phyloP scores from a whole-genome alignment of 2,797 vertebrate species.

The Acanthiza pusilla region DNA sequence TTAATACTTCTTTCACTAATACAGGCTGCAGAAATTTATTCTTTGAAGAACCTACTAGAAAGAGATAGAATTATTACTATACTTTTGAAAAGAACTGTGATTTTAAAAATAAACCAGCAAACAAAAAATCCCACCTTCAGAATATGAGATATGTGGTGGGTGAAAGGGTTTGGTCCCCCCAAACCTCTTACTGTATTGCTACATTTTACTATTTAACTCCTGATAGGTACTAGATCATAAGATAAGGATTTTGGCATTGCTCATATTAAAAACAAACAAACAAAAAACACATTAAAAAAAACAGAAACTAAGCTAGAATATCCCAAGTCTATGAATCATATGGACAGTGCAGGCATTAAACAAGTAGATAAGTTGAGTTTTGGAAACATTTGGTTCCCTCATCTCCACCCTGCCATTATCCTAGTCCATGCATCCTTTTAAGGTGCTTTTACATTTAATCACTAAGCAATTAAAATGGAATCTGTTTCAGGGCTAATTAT shows the following conservation, averaged over 20 bases:
- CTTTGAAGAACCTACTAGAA: not conserved
- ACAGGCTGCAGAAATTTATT: not conserved
- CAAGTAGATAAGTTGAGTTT: not conserved
- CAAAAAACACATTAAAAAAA: not conserved
- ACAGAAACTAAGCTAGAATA: not conserved
- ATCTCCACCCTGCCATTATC: not conserved
- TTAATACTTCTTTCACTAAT: not conserved
- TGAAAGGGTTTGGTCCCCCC: not conserved
- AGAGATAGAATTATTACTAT: not conserved
- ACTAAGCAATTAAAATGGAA: not conserved
- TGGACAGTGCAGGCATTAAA: not conserved
- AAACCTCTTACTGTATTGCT: not conserved
- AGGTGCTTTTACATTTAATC: not conserved
- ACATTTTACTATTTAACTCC: not conserved
- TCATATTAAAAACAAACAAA: not conserved
- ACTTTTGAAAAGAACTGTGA: not conserved
- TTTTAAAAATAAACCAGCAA: not conserved
- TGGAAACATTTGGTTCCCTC: not conserved
- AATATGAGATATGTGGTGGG: not conserved
- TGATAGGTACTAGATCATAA: not conserved
- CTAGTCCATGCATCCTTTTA: not conserved
- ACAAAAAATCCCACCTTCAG: not conserved
- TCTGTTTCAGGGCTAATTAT: not conserved
- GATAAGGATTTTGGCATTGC: not conserved
- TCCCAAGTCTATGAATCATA: not conserved